Base-by-base conservation (phyloP, 2,113 vertebrate genomes). In the Emydocephalus ijimae region DNA sequence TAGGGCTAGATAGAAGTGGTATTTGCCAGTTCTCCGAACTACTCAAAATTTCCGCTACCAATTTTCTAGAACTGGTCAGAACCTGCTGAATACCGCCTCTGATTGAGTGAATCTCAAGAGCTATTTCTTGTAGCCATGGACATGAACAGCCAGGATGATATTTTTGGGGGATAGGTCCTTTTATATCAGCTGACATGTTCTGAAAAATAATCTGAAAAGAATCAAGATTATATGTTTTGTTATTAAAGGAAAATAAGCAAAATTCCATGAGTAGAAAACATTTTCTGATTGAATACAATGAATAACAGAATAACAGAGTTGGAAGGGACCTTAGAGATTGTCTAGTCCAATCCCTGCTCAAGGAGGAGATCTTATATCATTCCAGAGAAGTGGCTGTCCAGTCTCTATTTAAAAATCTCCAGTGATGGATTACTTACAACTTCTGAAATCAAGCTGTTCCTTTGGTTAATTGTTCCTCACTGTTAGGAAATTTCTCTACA, bases 211-310 rank as follows among this genome's bases (percentile, higher is more conserved):
- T 21, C 18, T 81, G 34, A 43, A 81, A 21, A 81, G 54, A 26
- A 88, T n/a, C 50, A 86, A 87, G 85, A 52, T 57, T 57, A 74
- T 74, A 88, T n/a, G 48, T 3, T 90, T 89, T 52, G 61, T 0
- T 89, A 81, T 91, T 91, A 91, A 86, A 90, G 18, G 54, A 48
- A 14, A 18, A 7, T 92, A 92, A 93, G 18, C 88, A 74, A 93
- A 56, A 90, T 29, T 21, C 88, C 20, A 18, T 1, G 52, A 54
- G 91, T 45, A 59, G 87, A 86, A 3, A 39, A 4, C 2, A 57
- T 0, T 95, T 94, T 93, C 45, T 94, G 81, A 91, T 90, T 52
- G 29, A 57, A 10, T 45, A 54, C 57, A 61, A 93, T 34, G 12
- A 64, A 12, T 29, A 64, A 61, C 24, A 61, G 59, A 64, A 64